These are phyloP conservation scores for Apodemia zela DNA, from an alignment of 2,888 invertebrate genomes.

Conservation along the genomic window DNA sequence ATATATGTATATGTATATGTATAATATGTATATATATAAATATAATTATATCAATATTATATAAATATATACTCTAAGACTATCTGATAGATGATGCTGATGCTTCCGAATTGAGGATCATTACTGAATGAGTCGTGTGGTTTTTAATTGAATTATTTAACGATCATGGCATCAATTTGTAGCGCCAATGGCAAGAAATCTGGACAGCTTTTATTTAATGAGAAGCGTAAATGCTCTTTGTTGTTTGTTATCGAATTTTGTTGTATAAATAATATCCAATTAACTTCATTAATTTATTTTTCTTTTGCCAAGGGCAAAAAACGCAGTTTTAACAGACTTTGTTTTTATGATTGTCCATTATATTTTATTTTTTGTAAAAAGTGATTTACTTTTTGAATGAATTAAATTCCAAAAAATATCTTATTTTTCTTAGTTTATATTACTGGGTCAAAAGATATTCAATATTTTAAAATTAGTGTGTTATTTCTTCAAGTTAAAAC, in stretches of 20 bases:
- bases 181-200: not conserved
- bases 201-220: not conserved
- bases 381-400: no score
- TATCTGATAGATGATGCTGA: not conserved
- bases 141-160: constrained; percentile 10
- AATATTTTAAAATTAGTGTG: no score
- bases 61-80: no score
- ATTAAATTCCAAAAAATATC: no score
- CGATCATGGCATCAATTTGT: constrained; percentile 6
- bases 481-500: no score
- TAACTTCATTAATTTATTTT: not conserved
- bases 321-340: not conserved
- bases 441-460: no score
- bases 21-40: no score
- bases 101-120: not conserved
- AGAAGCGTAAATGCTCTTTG: not conserved
- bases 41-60: no score
- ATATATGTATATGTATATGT: no score
- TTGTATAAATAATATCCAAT: not conserved
- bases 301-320: not conserved
- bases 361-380: no score
- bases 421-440: no score
- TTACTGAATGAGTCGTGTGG: constrained; percentile 14
- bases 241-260: not conserved
- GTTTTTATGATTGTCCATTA: not conserved